Conservation (phyloP, 2,113 vertebrate genomes). For the Cavia porcellus region DNA sequence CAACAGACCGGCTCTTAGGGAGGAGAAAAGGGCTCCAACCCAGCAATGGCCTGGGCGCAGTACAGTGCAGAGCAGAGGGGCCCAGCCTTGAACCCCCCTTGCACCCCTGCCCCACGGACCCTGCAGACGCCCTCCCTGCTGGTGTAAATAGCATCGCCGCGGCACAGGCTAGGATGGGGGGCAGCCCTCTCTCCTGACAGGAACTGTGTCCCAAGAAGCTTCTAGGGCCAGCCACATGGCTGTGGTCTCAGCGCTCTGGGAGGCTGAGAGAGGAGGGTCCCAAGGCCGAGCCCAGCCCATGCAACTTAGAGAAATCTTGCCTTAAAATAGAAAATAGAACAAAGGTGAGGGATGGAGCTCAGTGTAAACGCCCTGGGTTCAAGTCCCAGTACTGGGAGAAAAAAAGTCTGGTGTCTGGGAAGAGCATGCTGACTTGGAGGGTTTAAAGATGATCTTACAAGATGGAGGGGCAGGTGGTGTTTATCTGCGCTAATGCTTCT, state of each 20-base stretch:
- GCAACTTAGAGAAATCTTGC: not conserved
- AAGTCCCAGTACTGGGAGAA: not conserved
- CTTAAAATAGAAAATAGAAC: not conserved
- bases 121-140: conserved; percentile 7
- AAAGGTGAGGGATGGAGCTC: not conserved
- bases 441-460: not conserved
- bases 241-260: not conserved
- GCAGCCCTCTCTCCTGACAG: not conserved
- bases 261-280: not conserved
- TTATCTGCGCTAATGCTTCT: not conserved
- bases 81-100: not conserved
- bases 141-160: conserved; percentile 34
- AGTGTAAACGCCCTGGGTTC: not conserved
- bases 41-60: not conserved
- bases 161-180: not conserved
- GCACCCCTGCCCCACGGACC: no score
- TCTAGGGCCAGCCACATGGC: not conserved
- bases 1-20: no score
- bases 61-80: not conserved
- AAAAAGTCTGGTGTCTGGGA: not conserved
- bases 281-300: not conserved
- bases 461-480: conserved; percentile 43
- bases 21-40: not conserved
- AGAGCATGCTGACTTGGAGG: not conserved
- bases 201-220: not conserved